phyloP scores from a whole-genome alignment of 2,113 vertebrate genomes.

The sheep (Ovis aries) region DNA sequence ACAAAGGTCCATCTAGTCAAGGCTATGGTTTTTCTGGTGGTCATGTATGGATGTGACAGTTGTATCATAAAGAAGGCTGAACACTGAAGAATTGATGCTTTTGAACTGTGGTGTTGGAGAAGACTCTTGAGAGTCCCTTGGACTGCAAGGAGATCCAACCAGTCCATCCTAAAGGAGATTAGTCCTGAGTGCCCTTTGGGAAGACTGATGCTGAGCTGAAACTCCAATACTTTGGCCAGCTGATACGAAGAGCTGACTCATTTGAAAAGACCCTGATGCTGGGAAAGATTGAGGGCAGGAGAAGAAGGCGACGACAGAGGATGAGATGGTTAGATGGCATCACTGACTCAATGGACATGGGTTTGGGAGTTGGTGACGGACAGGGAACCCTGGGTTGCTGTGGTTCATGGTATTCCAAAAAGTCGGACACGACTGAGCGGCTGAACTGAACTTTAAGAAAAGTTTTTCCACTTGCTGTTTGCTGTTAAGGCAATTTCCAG shows the following conservation, averaged over 20 bases:
- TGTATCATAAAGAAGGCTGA: background rate
- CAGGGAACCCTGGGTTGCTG: background rate
- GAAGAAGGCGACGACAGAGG: accelerated
- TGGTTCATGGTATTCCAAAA: background rate
- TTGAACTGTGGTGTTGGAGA: background rate
- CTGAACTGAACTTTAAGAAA: background rate
- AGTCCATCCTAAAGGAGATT: background rate
- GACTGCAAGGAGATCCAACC: background rate
- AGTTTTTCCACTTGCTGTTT: background rate
- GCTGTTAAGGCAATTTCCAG: background rate
- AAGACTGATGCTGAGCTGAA: background rate
- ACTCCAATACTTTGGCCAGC: background rate
- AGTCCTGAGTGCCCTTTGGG: background rate
- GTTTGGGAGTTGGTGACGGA: background rate
- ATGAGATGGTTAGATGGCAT: background rate
- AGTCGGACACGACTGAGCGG: accelerated
- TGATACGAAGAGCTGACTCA: background rate
- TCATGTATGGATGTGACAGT: background rate
- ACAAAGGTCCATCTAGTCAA: background rate
- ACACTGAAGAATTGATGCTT: background rate
- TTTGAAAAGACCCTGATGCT: background rate
- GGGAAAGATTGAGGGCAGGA: background rate
- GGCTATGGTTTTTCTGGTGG: accelerated
- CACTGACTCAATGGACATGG: background rate
- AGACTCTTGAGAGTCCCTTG: background rate